Percentiles rank a stretch among this genome's conserved stretches.
Evolutionary conservation across 1,140 invertebrate genomes (phyloP).

Genomic region (Drosophila orena): DNA sequence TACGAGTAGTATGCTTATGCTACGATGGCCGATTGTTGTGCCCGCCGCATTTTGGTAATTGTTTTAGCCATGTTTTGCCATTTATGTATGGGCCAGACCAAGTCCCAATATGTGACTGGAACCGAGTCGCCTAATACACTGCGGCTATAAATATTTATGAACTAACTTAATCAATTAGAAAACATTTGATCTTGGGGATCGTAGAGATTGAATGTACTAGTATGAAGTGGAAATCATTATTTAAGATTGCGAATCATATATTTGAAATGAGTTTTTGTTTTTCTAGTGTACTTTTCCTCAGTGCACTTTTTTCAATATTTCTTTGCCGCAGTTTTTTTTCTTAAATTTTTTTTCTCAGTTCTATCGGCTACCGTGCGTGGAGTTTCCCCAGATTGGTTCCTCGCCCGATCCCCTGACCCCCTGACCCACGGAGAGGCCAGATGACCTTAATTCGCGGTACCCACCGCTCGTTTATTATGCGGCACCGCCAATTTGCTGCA

Average conservation of each 20-base stretch:
- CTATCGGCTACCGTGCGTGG: constrained; percentile 53
- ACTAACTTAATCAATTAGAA: background rate
- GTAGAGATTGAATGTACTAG: background rate
- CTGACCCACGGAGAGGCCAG: constrained; percentile 32
- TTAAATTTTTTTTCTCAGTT: constrained; percentile 1
- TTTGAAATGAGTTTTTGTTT: too few relatives aligned
- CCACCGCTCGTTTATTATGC: constrained; percentile 67
- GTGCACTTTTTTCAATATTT: constrained; percentile 24
- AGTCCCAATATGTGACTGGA: constrained; percentile 53
- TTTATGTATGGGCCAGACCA: constrained; percentile 60
- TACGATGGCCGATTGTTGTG: constrained; percentile 32
- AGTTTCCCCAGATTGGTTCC: constrained; percentile 18
- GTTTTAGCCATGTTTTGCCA: constrained; percentile 80
- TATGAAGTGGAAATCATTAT: background rate
- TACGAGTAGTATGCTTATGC: constrained; percentile 54
- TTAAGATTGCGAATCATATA: background rate
- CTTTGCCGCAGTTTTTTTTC: background rate
- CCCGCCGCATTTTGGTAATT: constrained; percentile 68
- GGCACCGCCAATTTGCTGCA: constrained; percentile 69
- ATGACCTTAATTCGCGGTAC: constrained; percentile 77
- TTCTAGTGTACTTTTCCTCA: too few relatives aligned
- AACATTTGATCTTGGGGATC: too few relatives aligned
- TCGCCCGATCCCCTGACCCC: constrained; percentile 10
- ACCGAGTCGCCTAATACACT: constrained; percentile 20
- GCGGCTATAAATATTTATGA: background rate